These are phyloP conservation scores for Pristionchus japonicus DNA, from an alignment of 2,888 invertebrate genomes.

Conservation along the genomic window DNA sequence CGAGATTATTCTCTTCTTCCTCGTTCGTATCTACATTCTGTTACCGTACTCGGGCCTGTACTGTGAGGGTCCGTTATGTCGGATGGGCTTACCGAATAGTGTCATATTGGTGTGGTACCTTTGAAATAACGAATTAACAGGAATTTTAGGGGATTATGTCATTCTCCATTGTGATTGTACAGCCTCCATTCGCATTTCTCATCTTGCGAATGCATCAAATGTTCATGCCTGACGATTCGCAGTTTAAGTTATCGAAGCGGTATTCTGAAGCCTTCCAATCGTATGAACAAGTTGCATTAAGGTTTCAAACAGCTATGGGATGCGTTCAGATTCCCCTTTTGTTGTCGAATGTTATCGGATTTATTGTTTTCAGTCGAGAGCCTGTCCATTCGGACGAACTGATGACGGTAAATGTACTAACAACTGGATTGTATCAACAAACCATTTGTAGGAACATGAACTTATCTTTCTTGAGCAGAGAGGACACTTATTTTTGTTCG, in stretches of 20 bases:
- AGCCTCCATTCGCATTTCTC: neutral
- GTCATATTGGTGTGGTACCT: neutral
- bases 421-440: too few relatives aligned
- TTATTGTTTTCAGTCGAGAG: neutral
- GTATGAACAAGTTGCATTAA: neutral
- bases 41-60: neutral
- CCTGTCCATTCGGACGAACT: neutral
- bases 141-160: neutral
- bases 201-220: neutral
- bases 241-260: neutral
- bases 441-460: neutral
- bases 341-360: neutral
- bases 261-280: neutral
- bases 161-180: neutral
- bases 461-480: neutral
- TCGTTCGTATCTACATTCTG: neutral
- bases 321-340: neutral
- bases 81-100: neutral
- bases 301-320: neutral
- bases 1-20: neutral
- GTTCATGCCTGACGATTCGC: neutral
- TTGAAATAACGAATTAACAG: neutral
- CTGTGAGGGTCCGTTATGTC: neutral
- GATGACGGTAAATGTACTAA: neutral
- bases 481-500: neutral